Evolutionary conservation across 2,113 vertebrate genomes (phyloP), one percentile per base, ranked within the genome.

Genomic region (Benitochromis conjunctus): DNA sequence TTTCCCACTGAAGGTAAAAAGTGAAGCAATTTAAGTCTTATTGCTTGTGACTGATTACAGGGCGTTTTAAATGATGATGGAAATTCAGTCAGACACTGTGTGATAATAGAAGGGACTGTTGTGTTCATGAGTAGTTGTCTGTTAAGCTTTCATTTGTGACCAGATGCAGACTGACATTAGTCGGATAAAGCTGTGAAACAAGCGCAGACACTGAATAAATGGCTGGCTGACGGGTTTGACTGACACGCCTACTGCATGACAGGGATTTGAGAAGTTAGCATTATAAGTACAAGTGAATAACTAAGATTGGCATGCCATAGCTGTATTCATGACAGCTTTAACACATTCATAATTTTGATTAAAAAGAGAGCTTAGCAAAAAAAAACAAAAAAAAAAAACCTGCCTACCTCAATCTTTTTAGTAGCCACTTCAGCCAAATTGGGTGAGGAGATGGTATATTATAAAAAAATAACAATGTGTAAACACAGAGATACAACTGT

Each of bases 81-180:
- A 66, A 81, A 89, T 74, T 71, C 58, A 84, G 58, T 64, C 54
- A 51, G 85, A 89, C 83, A 62, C 18, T n/a, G 55, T 71, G 26
- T 54, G 53, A 71, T 85, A 56, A 71, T 71, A 46, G 54, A 7
- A 84, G 31, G 46, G 71, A 29, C 56, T 57, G 41, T 46, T 58
- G 14, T 53, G 31, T 76, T 86, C 57, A 81, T 81, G 58, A 64
- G 66, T 26, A 53, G 46, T 53, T 83, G 60, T 66, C 79, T 66
- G 54, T 81, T 18, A 34, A n/a, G 41, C 18, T 19, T 69, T 80
- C 21, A 53, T 48, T 80, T 51, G 36, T 62, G 82, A 89, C 64
- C 60, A 74, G 64, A 82, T 64, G 38, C 24, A 36, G 12, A 62
- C 36, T 83, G 80, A 24, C 51, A 36, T 64, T 43, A 34, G 36